These are phyloP conservation scores for Bilobella aurantiaca DNA, from an alignment of 1,140 invertebrate genomes.

Conservation along the genomic window DNA sequence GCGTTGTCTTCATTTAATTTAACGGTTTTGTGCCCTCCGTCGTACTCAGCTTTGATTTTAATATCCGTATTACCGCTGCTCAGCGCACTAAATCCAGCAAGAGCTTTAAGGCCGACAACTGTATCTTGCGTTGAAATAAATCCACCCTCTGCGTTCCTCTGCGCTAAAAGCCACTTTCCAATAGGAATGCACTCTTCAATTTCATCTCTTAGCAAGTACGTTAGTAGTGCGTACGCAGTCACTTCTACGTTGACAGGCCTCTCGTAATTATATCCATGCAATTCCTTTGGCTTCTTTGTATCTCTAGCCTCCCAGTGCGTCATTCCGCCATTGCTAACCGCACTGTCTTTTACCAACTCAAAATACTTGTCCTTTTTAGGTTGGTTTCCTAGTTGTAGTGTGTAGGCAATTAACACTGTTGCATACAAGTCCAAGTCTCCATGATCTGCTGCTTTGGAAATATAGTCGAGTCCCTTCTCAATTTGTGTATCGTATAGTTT, in stretches of 20 bases:
- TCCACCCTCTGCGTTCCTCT: slow-evolving; percentile 68
- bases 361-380: not conserved
- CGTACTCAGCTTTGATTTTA: not conserved
- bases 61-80: not conserved
- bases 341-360: not conserved
- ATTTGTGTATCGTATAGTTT: not conserved
- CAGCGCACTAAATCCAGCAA: not conserved
- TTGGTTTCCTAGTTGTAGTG: not conserved
- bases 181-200: slow-evolving; percentile 61
- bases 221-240: slow-evolving; percentile 67
- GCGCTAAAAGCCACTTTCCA: slow-evolving; percentile 69
- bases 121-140: slow-evolving; percentile 61
- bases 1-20: slow-evolving; percentile 6
- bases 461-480: not conserved
- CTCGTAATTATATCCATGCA: not conserved
- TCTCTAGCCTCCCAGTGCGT: not conserved
- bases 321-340: not conserved
- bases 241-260: slow-evolving; percentile 72
- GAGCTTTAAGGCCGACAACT: slow-evolving; percentile 11
- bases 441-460: too few relatives aligned
- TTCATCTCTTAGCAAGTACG: slow-evolving; percentile 52
- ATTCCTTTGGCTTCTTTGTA: not conserved
- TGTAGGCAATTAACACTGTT: too few relatives aligned
- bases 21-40: not conserved
- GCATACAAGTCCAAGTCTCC: too few relatives aligned